phyloP scores from a whole-genome alignment of 1,140 invertebrate species.

The Bactericera cockerelli region DNA sequence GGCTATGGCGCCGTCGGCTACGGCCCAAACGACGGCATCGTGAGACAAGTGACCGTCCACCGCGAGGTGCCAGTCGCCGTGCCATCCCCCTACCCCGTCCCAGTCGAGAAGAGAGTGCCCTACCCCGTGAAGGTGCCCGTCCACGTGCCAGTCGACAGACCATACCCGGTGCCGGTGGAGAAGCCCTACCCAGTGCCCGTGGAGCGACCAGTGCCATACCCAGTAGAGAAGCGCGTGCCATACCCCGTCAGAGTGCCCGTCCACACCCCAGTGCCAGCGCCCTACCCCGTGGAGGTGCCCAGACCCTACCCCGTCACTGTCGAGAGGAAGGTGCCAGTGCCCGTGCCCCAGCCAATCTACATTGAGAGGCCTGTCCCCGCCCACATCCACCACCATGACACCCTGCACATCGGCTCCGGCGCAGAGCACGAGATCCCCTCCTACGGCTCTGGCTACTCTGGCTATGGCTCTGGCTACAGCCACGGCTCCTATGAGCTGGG shows the following conservation, averaged over 20 bases:
- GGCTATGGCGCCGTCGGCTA: no score
- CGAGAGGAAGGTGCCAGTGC: constrained; percentile 40
- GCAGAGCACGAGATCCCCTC: no score
- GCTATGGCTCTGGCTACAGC: no score
- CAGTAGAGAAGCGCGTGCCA: constrained; percentile 38
- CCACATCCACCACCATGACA: constrained; percentile 2
- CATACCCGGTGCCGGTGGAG: constrained; percentile 41
- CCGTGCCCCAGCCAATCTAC: constrained; percentile 22
- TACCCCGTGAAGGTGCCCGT: constrained; percentile 27
- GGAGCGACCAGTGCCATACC: constrained; percentile 38
- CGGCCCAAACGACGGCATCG: neutral
- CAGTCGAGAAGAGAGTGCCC: constrained; percentile 24
- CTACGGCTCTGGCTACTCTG: no score
- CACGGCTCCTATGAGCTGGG: no score
- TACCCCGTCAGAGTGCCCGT: constrained; percentile 21
- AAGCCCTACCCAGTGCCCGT: constrained; percentile 26
- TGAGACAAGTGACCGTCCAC: constrained; percentile 18
- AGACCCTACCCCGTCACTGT: constrained; percentile 40
- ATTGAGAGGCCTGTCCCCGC: constrained; percentile 3
- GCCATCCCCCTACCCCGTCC: constrained; percentile 47
- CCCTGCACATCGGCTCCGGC: neutral
- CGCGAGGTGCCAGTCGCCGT: constrained; percentile 44
- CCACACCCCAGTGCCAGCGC: constrained; percentile 24
- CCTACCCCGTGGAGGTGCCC: constrained; percentile 52
- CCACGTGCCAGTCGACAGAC: constrained; percentile 42